These are phyloP conservation scores for Ethmia dodecea DNA, from an alignment of 2,888 invertebrate genomes.

Conservation along the genomic window DNA sequence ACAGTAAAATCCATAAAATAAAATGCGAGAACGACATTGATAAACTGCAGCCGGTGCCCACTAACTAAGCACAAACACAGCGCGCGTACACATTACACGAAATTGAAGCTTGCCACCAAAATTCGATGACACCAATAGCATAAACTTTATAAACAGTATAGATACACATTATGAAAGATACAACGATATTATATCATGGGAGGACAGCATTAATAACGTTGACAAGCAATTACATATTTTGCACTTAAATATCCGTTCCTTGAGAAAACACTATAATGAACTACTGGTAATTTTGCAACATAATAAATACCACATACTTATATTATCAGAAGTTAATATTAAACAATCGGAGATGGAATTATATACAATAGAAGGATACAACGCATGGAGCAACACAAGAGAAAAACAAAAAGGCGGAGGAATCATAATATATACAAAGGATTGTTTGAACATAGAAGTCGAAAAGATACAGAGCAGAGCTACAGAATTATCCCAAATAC, in stretches of 20 bases:
- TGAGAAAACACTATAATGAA: conserved; percentile 10
- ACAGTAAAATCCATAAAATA: not conserved
- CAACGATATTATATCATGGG: not conserved
- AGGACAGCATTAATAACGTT: not conserved
- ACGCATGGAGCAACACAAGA: conserved; percentile 1
- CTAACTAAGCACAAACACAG: not conserved
- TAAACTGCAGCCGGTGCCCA: too few species aligned
- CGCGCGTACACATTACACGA: not conserved
- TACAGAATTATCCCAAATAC: too few species aligned
- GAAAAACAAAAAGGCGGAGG: conserved; percentile 6
- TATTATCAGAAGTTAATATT: conserved; percentile 10
- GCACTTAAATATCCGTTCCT: too few species aligned
- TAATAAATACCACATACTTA: not conserved
- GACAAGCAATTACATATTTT: not conserved
- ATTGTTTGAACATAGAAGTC: too few species aligned
- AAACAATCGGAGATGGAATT: conserved; percentile 3
- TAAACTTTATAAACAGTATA: too few species aligned
- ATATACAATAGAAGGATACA: conserved; percentile 5
- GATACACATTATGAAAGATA: not conserved
- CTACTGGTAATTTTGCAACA: not conserved
- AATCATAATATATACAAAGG: conserved; percentile 1
- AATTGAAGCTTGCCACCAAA: too few species aligned
- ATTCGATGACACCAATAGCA: too few species aligned
- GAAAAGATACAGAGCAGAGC: too few species aligned
- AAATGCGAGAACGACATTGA: not conserved